Base-by-base conservation (phyloP, 1,140 invertebrate genomes). In the Hyphantria cunea region DNA sequence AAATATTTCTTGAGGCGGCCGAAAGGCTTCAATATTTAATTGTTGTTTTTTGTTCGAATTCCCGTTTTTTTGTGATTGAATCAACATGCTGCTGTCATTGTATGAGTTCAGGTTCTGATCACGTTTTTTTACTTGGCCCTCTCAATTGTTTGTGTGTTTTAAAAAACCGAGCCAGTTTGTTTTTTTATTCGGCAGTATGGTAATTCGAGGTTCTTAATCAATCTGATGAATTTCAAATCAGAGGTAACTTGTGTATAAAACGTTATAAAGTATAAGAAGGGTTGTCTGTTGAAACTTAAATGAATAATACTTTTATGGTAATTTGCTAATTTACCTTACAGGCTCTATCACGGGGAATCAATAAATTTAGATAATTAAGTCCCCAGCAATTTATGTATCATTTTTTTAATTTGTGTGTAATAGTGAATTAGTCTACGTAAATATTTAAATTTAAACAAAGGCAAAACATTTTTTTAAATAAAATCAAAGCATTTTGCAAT, bases 71-170 rank as follows among this genome's bases (percentile, higher is more conserved):
- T 89, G 85, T 89, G 84, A 86, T 86, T 85, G 86, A 88, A 86
- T 85, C 81, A 82, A 74, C 83, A 76, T 86, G 79, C 84, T 86
- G 88, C 89, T 90, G 86, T 90, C 84, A 89, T 90, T 89, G 86
- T 90, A 73, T 84, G 76, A 83, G 77, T 78, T 84, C 81, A 67
- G 79, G 80, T 78, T 78, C 72, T 75, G 81, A 83, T 82, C 77
- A 78, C 74, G 76, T 33, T 84, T 90, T 88, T 86, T 90, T 82
- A 65, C 66, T 64, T 51, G 25, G 53, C 52, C 13, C 72, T 61
- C 80, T 76, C 79, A 76, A 84, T 87, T 84, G 79, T 87, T 86
- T 90, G 85, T 88, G 77, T 89, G 84, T 85, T 90, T 88, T 86
- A 78, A 82, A 74, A 64, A 77, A 84, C 71, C 68, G 70, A 76